phyloP scores from a whole-genome alignment of 2,113 vertebrate species.

The Myiozetetes cayanensis region DNA sequence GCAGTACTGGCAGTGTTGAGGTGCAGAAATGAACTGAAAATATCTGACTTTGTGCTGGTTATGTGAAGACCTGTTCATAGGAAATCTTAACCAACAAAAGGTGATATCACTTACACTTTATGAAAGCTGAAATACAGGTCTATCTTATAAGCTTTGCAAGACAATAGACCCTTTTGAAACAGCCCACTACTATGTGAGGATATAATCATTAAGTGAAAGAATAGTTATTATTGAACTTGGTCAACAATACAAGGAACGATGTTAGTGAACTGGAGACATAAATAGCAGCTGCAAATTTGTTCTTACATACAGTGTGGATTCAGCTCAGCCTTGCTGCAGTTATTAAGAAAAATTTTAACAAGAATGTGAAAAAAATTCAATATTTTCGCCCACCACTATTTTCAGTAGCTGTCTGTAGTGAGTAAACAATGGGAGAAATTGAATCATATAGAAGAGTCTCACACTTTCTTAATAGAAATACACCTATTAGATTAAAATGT shows the following conservation, averaged over 20 bases:
- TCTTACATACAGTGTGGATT: accelerated
- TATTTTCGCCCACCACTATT: not conserved
- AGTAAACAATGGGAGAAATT: not conserved
- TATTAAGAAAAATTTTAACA: not conserved
- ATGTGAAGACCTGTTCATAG: not conserved
- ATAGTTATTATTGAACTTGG: not conserved
- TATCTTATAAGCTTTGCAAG: not conserved
- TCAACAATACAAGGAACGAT: not conserved
- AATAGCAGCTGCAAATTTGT: not conserved
- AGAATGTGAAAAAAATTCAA: not conserved
- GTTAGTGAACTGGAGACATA: not conserved
- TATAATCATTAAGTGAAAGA: not conserved
- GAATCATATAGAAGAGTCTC: not conserved
- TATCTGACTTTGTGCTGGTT: not conserved
- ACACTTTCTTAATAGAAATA: not conserved
- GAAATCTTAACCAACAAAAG: not conserved
- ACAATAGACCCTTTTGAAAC: not conserved
- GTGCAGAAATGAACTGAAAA: not conserved
- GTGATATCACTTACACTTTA: not conserved
- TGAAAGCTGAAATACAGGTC: not conserved
- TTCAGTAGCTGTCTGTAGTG: not conserved
- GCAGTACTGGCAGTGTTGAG: not conserved
- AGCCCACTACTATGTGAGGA: not conserved
- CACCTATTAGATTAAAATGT: not conserved
- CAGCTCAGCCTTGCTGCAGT: not conserved